Evolutionary conservation across 2,888 invertebrate genomes (phyloP).

Genomic region (Heterodera filipjevi): DNA sequence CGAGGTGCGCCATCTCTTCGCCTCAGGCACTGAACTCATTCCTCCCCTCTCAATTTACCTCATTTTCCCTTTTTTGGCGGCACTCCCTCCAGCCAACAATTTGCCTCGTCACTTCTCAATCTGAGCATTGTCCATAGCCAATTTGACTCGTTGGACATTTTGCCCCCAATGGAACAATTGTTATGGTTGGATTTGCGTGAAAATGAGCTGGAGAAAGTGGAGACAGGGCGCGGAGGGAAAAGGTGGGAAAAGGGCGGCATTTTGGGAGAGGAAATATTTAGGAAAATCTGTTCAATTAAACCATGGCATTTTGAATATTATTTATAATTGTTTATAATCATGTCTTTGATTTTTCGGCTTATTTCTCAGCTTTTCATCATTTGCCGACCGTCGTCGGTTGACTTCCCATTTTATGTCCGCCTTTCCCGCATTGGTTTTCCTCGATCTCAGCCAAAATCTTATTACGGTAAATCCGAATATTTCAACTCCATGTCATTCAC

Average conservation of each 20-base stretch:
- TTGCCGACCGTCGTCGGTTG: background rate
- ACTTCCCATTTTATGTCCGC: background rate
- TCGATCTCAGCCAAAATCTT: constrained; percentile 22
- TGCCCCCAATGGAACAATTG: constrained; percentile 19
- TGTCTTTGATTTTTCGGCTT: background rate
- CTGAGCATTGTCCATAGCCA: constrained; percentile 22
- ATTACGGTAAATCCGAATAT: background rate
- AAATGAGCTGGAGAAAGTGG: constrained; percentile 12
- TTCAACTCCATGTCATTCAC: background rate
- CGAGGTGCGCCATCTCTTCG: constrained; percentile 21
- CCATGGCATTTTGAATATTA: too few species aligned
- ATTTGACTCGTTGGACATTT: constrained; percentile 17
- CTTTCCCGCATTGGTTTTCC: constrained; percentile 16
- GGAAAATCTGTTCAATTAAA: too few species aligned
- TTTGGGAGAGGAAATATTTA: background rate
- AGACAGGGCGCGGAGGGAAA: background rate
- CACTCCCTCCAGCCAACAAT: constrained; percentile 15
- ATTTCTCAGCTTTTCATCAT: background rate
- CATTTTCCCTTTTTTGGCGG: constrained; percentile 15
- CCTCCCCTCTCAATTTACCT: background rate
- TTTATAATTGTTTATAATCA: too few species aligned
- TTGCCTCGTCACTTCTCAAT: constrained; percentile 16
- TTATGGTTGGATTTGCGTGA: constrained; percentile 15
- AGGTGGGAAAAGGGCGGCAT: background rate
- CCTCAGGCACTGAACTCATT: background rate